These are phyloP conservation scores for Leptinotarsa texana DNA, from an alignment of 1,140 invertebrate genomes.

Conservation along the genomic window DNA sequence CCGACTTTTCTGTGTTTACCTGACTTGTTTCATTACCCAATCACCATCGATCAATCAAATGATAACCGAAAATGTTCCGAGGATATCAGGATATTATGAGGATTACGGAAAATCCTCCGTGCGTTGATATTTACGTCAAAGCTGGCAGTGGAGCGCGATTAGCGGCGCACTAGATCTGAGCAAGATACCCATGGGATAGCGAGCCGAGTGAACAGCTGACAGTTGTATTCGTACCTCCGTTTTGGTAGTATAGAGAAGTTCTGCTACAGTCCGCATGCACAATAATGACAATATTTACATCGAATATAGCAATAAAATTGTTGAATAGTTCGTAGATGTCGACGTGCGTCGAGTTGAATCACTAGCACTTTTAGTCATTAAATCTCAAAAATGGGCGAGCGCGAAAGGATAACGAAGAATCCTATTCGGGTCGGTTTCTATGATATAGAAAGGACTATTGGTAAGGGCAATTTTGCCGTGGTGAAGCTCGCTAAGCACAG, in stretches of 20 bases:
- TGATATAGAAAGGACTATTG: constrained; percentile 93
- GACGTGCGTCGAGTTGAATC: constrained; percentile 12
- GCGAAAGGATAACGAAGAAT: constrained; percentile 67
- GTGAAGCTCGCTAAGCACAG: constrained; percentile 97
- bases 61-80: background rate
- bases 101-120: constrained; percentile 21
- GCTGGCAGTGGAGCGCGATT: background rate
- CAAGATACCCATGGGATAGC: constrained; percentile 25
- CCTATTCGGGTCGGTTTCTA: constrained; percentile 95
- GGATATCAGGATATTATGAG: background rate
- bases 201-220: constrained; percentile 33
- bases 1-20: no score
- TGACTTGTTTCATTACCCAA: no score
- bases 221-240: background rate
- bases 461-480: constrained; percentile 98
- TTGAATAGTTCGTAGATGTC: constrained; percentile 11
- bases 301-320: constrained; percentile 35
- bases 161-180: constrained; percentile 36
- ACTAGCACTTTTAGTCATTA: constrained; percentile 35
- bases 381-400: constrained; percentile 58
- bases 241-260: constrained; percentile 22
- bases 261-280: constrained; percentile 20
- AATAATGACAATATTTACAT: constrained; percentile 33
- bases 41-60: background rate
- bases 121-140: constrained; percentile 32